These are phyloP conservation scores for Vesta saturnalis DNA, from an alignment of 2,888 invertebrate species.

Conservation along the genomic window DNA sequence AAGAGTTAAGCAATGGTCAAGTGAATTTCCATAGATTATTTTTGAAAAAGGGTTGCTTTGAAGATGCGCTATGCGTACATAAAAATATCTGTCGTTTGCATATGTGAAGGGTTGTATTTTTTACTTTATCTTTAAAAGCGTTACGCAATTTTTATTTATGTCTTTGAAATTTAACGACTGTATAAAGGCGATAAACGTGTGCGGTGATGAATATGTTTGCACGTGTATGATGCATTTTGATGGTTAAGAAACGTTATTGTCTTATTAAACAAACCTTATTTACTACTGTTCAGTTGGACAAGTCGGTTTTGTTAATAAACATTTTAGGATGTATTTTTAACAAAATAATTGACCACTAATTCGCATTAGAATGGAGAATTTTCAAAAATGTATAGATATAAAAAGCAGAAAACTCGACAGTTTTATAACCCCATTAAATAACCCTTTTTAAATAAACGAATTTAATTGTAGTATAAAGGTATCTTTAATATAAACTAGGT, in stretches of 20 bases:
- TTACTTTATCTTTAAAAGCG: slow-evolving; percentile 16
- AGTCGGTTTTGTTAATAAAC: not conserved
- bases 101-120: slow-evolving; percentile 37
- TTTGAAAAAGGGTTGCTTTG: slow-evolving; percentile 38
- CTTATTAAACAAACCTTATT: not conserved
- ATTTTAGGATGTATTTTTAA: too few relatives aligned
- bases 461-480: slow-evolving; percentile 15
- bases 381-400: not conserved
- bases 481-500: slow-evolving; percentile 27
- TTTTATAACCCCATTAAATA: slow-evolving; percentile 10
- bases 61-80: slow-evolving; percentile 46
- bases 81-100: slow-evolving; percentile 41
- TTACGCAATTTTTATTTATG: slow-evolving; percentile 12
- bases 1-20: slow-evolving; percentile 54
- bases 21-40: slow-evolving; percentile 52
- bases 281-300: not conserved
- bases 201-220: not conserved
- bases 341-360: too few relatives aligned
- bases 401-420: not conserved
- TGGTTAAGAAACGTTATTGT: not conserved
- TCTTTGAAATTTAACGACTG: slow-evolving; percentile 10
- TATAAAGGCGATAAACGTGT: not conserved
- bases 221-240: slow-evolving; percentile 10
- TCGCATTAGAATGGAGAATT: too few relatives aligned
- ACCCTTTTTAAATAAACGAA: slow-evolving; percentile 18